Conservation (phyloP, 2,113 vertebrate genomes). For the Perca fluviatilis region DNA sequence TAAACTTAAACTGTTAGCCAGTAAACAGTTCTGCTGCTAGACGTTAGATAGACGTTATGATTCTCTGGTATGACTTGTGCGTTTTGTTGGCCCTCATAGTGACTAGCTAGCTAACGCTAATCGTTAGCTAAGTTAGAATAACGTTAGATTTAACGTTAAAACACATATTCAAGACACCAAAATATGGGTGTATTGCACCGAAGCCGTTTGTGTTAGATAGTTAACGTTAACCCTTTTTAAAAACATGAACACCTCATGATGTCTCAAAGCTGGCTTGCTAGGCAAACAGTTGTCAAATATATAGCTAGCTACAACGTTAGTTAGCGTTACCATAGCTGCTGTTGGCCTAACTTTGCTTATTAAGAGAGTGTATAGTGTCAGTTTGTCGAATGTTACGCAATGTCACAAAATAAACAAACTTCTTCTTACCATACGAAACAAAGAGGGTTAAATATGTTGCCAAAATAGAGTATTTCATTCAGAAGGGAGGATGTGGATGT, state of each 20-base stretch:
- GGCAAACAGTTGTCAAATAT: neutral
- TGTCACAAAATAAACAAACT: neutral
- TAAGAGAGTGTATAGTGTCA: too few species aligned
- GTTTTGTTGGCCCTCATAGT: too few species aligned
- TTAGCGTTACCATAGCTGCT: neutral
- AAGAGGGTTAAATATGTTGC: neutral
- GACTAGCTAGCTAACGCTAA: too few species aligned
- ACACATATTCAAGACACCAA: too few species aligned
- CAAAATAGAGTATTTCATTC: constrained; percentile 33
- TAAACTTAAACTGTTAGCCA: too few species aligned
- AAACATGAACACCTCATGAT: neutral
- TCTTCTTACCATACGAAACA: constrained; percentile 48
- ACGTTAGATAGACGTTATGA: too few species aligned
- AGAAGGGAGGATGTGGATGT: neutral
- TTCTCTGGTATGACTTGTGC: too few species aligned
- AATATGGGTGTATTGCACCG: too few species aligned
- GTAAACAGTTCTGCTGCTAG: too few species aligned
- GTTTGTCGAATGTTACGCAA: neutral
- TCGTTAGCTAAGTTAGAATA: too few species aligned
- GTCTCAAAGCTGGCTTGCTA: neutral
- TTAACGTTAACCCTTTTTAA: neutral
- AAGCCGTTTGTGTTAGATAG: neutral
- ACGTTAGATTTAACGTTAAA: too few species aligned
- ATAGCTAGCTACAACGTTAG: too few species aligned
- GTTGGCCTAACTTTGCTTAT: neutral